Conservation (phyloP, 2,797 vertebrate species). For the Trachurus trachurus region DNA sequence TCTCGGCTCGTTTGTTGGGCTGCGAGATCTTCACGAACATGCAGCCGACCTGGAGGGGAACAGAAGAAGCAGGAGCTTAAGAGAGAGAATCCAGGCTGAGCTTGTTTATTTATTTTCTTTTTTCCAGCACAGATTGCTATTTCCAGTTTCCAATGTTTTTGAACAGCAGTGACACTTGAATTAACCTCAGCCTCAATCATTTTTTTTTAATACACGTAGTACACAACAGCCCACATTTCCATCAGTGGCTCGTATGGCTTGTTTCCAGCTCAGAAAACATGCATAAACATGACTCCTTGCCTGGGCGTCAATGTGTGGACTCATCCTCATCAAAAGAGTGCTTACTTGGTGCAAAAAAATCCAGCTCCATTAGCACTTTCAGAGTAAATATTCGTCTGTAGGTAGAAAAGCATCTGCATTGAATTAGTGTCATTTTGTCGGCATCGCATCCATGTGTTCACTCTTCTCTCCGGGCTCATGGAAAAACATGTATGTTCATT, state of each 20-base stretch:
- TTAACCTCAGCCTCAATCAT: conserved; percentile 44
- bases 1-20: conserved; percentile 97
- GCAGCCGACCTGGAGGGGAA: conserved; percentile 89
- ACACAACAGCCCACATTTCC: conserved; percentile 50
- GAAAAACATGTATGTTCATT: not conserved
- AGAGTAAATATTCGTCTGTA: conserved; percentile 35
- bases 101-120: conserved; percentile 9
- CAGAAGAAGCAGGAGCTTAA: too few relatives aligned
- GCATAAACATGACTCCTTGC: conserved; percentile 51
- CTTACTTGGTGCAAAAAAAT: conserved; percentile 39
- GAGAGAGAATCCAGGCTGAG: conserved; percentile 11
- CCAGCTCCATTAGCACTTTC: conserved; percentile 43
- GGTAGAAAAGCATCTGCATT: conserved; percentile 30
- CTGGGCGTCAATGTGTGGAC: conserved; percentile 14
- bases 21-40: conserved; percentile 99
- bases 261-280: conserved; percentile 45
- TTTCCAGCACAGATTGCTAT: not conserved
- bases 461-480: not conserved
- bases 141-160: conserved; percentile 24
- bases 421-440: conserved; percentile 30
- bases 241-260: conserved; percentile 39
- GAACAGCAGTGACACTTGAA: conserved; percentile 34
- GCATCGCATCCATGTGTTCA: not conserved
- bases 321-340: conserved; percentile 51
- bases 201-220: conserved; percentile 25